Evolutionary conservation across 2,888 invertebrate genomes (phyloP).

Genomic region (Bellardia bayeri): DNA sequence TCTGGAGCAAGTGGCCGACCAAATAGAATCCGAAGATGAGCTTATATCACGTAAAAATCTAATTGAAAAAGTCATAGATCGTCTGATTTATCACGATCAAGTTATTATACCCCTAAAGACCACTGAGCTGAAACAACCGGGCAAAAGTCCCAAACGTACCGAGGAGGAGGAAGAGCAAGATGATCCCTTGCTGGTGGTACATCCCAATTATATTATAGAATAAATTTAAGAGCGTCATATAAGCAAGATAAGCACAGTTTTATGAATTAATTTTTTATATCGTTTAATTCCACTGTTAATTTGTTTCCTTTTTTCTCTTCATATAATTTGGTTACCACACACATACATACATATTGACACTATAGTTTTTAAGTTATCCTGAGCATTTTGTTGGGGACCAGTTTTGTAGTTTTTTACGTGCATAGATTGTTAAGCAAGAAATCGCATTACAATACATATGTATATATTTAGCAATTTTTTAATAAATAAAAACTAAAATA

Average conservation of each 20-base stretch:
- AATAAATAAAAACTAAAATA: conserved; percentile 2
- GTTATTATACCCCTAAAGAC: conserved; percentile 83
- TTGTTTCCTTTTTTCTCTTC: conserved; percentile 1
- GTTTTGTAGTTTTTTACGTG: neutral
- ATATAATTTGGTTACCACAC: conserved; percentile 17
- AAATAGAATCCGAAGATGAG: conserved; percentile 96
- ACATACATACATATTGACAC: conserved; percentile 19
- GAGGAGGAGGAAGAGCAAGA: conserved; percentile 85
- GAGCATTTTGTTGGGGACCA: neutral
- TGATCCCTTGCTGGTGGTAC: conserved; percentile 95
- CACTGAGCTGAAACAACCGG: conserved; percentile 77
- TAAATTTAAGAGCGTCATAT: conserved; percentile 76
- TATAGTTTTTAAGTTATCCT: conserved; percentile 54
- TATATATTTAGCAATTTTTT: neutral
- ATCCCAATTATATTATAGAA: conserved; percentile 97
- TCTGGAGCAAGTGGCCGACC: conserved; percentile 92
- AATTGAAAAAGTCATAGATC: conserved; percentile 96
- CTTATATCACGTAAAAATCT: conserved; percentile 93
- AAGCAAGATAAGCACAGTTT: neutral
- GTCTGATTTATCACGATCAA: conserved; percentile 90
- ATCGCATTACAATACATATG: neutral
- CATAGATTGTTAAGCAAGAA: conserved; percentile 19
- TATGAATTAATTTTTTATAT: conserved; percentile 25
- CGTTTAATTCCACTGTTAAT: conserved; percentile 47
- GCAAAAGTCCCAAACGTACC: conserved; percentile 68